These are phyloP conservation scores for Drosophila demipolita DNA, from an alignment of 2,888 invertebrate species.

Conservation along the genomic window DNA sequence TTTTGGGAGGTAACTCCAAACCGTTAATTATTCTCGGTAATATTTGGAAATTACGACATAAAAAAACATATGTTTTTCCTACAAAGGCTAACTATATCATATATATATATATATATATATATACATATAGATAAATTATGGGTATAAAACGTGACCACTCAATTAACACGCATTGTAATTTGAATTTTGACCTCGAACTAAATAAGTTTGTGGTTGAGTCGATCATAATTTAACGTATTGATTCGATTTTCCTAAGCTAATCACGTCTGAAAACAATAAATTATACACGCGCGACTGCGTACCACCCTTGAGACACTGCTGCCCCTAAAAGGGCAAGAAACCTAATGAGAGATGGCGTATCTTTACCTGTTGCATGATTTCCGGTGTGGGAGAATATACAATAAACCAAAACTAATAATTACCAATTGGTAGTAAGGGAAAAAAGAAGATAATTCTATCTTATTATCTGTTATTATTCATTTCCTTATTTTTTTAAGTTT, in stretches of 20 bases:
- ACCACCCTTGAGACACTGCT: not conserved
- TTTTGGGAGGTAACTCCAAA: not conserved
- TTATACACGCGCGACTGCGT: not conserved
- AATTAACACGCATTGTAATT: not conserved
- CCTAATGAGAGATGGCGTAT: not conserved
- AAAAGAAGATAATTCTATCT: not conserved
- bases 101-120: not conserved
- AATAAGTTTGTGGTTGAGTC: not conserved
- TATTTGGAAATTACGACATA: not conserved
- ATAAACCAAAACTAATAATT: not conserved
- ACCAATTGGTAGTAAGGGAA: not conserved
- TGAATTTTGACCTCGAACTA: not conserved
- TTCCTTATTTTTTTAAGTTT: not conserved
- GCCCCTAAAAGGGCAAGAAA: not conserved
- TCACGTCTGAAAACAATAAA: slow-evolving; percentile 7
- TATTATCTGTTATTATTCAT: not conserved
- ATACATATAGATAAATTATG: not conserved
- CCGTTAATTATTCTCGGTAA: not conserved
- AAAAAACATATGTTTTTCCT: not conserved
- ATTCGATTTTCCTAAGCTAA: not conserved
- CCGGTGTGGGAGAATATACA: not conserved
- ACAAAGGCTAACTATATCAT: not conserved
- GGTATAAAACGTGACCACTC: not conserved
- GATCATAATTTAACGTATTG: not conserved
- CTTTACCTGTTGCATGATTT: not conserved